A percentile compares a stretch with the other conserved stretches of the same genome.
These are phyloP conservation scores for Keiferia lycopersicella DNA, from an alignment of 2,888 invertebrate genomes.

Conservation along the genomic window DNA sequence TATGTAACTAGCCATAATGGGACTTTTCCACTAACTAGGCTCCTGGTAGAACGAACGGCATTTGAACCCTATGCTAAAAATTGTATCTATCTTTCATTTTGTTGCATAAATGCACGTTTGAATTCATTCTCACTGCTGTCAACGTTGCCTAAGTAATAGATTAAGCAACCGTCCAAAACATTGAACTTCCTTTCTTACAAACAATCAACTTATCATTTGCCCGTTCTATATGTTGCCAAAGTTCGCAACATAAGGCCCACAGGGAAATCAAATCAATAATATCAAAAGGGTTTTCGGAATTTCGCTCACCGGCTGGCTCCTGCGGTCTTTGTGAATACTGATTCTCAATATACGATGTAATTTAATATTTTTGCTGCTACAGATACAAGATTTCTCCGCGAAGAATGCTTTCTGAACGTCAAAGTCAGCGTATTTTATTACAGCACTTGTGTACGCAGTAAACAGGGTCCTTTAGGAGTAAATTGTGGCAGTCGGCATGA, in stretches of 20 bases:
- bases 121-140: no score
- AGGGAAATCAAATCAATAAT: conserved; percentile 54
- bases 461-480: conserved; percentile 15
- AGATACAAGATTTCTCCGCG: background rate
- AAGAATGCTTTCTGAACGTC: background rate
- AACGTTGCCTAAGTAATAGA: no score
- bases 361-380: conserved; percentile 15
- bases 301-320: conserved; percentile 33
- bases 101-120: no score
- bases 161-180: no score
- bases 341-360: conserved; percentile 9
- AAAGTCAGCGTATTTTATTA: conserved; percentile 5
- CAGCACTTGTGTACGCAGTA: background rate
- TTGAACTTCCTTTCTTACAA: no score
- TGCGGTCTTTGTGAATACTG: conserved; percentile 16
- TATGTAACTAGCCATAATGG: conserved; percentile 19
- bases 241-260: conserved; percentile 34
- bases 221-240: conserved; percentile 34
- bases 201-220: background rate
- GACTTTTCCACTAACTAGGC: conserved; percentile 20
- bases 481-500: conserved; percentile 20
- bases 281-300: conserved; percentile 39
- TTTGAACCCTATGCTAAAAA: no score
- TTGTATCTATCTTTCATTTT: no score
- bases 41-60: no score